Base-by-base conservation (phyloP, 2,888 invertebrate species). In the Furcula furcula region DNA sequence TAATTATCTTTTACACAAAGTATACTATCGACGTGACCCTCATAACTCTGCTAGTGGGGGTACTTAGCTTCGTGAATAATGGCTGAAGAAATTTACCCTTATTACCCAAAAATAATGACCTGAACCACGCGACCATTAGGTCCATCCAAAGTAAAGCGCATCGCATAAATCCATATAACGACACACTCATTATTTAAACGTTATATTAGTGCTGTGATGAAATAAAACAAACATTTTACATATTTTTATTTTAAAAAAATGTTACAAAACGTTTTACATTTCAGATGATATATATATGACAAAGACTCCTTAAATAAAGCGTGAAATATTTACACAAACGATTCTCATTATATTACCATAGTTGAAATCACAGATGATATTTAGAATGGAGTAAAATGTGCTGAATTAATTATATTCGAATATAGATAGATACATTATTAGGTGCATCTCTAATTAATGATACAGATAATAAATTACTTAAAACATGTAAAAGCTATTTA, bases 171-270 rank as follows among this genome's bases (percentile, higher is more conserved):
- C 54, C 40, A 52, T 37, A 33, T 69, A 70, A 72, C 52, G 66
- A 55, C 61, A 44, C 31, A 36, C 41, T 44, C 55, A 62, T 66
- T 57, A 60, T 58, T 50, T 52, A 44, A 41, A 46, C 34, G 52
- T 49, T 43, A 50, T 47, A 31, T 33, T 30, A 30, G 31, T 34
- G 32, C 46, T 50, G 54, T 47, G 27, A 68, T 47, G 27, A 68
- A 84, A 81, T 84, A 57, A 84, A 83, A 84, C 73, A 62, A 73
- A 64, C 60, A 70, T 73, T 75, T 64, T 47, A 31, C 57, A 59
- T 60, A 55, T 51, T 61, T 84, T 83, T 82, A 81, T 80, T 84
- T n/a, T 46, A 39, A 69, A 73, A 55, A 75, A 65, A 50, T 12
- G 33, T 43, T 65, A 71, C 65, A 71, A 71, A 74, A 77, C 52